These are phyloP conservation scores for Ianthella basta DNA, from an alignment of 37 sponge, comb jelly and placozoan species.

Conservation along the genomic window DNA sequence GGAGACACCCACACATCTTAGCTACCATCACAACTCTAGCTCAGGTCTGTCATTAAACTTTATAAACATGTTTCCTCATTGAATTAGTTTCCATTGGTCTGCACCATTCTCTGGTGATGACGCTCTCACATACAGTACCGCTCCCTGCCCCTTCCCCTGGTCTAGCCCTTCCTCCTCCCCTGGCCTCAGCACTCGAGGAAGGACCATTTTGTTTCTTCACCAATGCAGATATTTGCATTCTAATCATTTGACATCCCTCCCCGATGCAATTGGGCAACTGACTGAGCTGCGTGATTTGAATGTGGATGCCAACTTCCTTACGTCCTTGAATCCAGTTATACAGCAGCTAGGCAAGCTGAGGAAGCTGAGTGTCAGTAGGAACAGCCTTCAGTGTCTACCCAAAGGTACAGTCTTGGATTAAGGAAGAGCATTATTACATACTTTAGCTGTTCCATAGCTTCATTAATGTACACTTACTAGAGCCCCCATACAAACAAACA, in stretches of 20 bases:
- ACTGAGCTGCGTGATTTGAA: not conserved
- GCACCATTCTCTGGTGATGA: too few relatives aligned
- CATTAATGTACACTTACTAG: too few relatives aligned
- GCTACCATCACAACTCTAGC: too few relatives aligned
- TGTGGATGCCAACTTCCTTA: conserved; percentile 29
- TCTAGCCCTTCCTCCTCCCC: not conserved
- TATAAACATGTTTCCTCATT: too few relatives aligned
- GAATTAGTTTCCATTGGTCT: too few relatives aligned
- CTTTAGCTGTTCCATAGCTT: too few relatives aligned
- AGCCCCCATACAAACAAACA: too few relatives aligned
- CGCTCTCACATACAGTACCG: not conserved
- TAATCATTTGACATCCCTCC: not conserved
- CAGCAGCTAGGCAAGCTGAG: conserved; percentile 7
- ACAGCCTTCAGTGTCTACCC: conserved; percentile 20
- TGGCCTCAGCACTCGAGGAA: not conserved
- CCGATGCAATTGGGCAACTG: conserved; percentile 28
- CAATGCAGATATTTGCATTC: conserved; percentile 22
- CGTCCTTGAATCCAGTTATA: conserved; percentile 18
- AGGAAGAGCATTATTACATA: too few relatives aligned
- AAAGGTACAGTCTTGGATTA: conserved; percentile 6
- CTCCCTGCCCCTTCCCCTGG: not conserved
- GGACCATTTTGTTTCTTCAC: not conserved
- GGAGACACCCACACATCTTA: too few relatives aligned
- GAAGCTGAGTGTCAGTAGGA: conserved; percentile 23
- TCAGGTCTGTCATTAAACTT: too few relatives aligned